Percentiles rank a stretch among this genome's conserved stretches.
Evolutionary conservation across 2,797 vertebrate species (phyloP).

Genomic region (Gambelia wislizenii): DNA sequence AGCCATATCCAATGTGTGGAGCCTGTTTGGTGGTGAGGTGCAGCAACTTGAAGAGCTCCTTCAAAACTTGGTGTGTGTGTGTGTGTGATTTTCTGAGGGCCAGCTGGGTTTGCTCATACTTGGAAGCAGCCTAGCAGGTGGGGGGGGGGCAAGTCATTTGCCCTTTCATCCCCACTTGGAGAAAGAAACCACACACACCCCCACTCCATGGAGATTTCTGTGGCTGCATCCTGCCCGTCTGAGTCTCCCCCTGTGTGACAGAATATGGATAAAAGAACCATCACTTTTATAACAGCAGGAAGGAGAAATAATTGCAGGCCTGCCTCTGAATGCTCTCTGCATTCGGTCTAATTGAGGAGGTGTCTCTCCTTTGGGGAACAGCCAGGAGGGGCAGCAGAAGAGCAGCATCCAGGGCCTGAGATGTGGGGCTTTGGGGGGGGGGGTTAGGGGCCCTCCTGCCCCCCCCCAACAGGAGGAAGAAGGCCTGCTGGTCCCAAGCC

Average conservation of each 20-base stretch:
- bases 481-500: background rate
- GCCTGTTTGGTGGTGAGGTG: no score
- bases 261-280: conserved; percentile 76
- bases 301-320: conserved; percentile 73
- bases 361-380: conserved; percentile 48
- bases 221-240: conserved; percentile 67
- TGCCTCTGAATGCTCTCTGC: conserved; percentile 66
- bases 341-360: conserved; percentile 43
- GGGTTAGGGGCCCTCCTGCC: background rate
- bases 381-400: background rate
- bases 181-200: no score
- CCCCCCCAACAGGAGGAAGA: background rate
- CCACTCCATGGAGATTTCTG: conserved; percentile 54
- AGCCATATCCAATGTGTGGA: no score
- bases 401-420: background rate
- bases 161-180: background rate
- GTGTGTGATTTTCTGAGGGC: no score
- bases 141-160: no score
- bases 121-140: background rate
- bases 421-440: rapidly evolving
- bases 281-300: conserved; percentile 71
- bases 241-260: conserved; percentile 67
- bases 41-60: no score
- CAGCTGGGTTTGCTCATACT: background rate
- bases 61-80: no score